phyloP scores from a whole-genome alignment of 2,888 invertebrate species.

The Oxycera nigricornis region DNA sequence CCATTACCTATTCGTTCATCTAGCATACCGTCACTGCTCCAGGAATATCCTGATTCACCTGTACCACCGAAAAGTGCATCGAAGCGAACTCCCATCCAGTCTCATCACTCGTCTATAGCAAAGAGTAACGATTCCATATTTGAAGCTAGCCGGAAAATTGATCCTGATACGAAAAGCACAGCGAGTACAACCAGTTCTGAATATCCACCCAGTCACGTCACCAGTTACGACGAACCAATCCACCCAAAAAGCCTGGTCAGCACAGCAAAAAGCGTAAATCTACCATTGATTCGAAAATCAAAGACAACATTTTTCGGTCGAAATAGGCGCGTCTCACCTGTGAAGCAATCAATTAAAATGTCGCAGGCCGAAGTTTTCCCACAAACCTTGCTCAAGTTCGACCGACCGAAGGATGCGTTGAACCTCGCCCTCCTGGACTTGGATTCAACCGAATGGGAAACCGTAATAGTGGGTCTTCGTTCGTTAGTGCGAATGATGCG shows the following conservation, averaged over 20 bases:
- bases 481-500: slow-evolving; percentile 73
- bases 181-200: slow-evolving; percentile 55
- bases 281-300: slow-evolving; percentile 57
- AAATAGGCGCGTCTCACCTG: slow-evolving; percentile 57
- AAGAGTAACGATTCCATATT: slow-evolving; percentile 57
- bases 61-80: slow-evolving; percentile 48
- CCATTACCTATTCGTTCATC: slow-evolving; percentile 20
- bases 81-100: neutral
- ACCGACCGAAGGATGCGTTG: slow-evolving; percentile 71
- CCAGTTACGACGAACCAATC: slow-evolving; percentile 47
- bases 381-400: slow-evolving; percentile 63
- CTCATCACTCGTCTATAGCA: slow-evolving; percentile 42
- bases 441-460: slow-evolving; percentile 82
- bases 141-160: slow-evolving; percentile 50
- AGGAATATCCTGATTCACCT: neutral
- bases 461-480: slow-evolving; percentile 75
- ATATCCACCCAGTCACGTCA: slow-evolving; percentile 50
- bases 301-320: slow-evolving; percentile 58
- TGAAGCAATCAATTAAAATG: slow-evolving; percentile 56
- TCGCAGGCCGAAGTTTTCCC: slow-evolving; percentile 56
- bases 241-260: slow-evolving; percentile 39
- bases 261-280: slow-evolving; percentile 49
- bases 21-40: slow-evolving; percentile 8
- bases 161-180: slow-evolving; percentile 49
- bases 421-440: slow-evolving; percentile 70